A percentile compares a stretch with the other conserved stretches of the same genome.
Conservation (phyloP, 2,797 vertebrate species). For the Peromyscus aztecus region DNA sequence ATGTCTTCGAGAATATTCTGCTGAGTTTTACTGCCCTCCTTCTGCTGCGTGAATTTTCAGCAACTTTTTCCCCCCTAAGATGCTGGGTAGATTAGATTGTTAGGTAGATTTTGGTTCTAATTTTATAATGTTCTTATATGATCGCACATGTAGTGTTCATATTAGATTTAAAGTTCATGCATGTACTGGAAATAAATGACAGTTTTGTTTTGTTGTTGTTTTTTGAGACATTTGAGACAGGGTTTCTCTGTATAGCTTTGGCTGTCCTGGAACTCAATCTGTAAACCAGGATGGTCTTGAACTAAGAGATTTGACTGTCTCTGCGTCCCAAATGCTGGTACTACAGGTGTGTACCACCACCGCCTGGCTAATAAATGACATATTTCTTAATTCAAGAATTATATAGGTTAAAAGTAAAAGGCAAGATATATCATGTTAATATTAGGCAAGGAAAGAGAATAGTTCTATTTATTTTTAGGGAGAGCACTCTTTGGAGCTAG, state of each 20-base stretch:
- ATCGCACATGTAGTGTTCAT: neutral
- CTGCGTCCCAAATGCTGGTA: neutral
- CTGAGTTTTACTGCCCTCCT: conserved; percentile 78
- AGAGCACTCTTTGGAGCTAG: neutral
- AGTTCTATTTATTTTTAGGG: neutral
- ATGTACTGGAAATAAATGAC: conserved; percentile 29
- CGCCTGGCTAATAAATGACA: neutral
- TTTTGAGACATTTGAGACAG: neutral
- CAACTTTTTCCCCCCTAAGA: neutral
- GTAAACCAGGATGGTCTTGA: neutral
- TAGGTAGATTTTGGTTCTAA: conserved; percentile 29
- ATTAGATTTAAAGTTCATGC: conserved; percentile 36
- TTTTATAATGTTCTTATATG: neutral
- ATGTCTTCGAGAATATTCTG: conserved; percentile 38
- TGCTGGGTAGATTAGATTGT: neutral
- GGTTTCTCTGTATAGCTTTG: neutral
- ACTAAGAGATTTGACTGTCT: neutral
- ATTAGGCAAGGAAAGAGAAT: neutral
- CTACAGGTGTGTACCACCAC: neutral
- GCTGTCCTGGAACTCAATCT: neutral
- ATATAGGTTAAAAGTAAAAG: neutral
- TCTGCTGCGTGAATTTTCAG: conserved; percentile 73
- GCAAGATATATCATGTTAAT: neutral
- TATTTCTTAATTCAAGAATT: neutral
- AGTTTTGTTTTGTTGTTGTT: neutral